These are phyloP conservation scores for Eumeta japonica DNA, from an alignment of 1,140 invertebrate species.

Conservation along the genomic window DNA sequence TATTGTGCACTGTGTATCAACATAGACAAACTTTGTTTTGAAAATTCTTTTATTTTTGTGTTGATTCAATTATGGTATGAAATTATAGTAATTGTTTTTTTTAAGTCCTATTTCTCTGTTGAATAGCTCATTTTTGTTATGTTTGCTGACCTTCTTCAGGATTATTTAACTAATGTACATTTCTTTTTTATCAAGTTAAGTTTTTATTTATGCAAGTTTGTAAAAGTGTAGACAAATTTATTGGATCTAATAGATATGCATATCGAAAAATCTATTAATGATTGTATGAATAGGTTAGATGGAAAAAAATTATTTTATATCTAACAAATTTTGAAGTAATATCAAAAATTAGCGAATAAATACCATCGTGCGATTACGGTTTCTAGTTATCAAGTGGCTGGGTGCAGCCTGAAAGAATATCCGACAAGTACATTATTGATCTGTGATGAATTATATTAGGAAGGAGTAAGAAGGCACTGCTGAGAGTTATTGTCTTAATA, in stretches of 20 bases:
- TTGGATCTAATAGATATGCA: constrained; percentile 37
- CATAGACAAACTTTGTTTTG: no score
- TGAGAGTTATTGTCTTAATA: constrained; percentile 23
- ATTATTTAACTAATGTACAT: constrained; percentile 37
- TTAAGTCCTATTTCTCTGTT: constrained; percentile 17
- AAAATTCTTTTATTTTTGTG: constrained; percentile 11
- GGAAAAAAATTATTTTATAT: neutral
- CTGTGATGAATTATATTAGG: constrained; percentile 51
- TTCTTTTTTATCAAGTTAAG: constrained; percentile 34
- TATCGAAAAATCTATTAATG: constrained; percentile 20
- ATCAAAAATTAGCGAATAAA: constrained; percentile 25
- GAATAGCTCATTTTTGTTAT: constrained; percentile 49
- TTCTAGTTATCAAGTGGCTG: constrained; percentile 39
- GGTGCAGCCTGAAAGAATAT: constrained; percentile 33
- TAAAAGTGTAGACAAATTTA: constrained; percentile 44
- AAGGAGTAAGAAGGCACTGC: constrained; percentile 30
- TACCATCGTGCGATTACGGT: no score
- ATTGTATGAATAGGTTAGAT: no score
- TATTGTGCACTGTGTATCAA: constrained; percentile 5
- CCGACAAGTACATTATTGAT: constrained; percentile 47
- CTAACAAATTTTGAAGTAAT: constrained; percentile 11
- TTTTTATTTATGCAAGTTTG: constrained; percentile 42
- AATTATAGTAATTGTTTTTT: constrained; percentile 39
- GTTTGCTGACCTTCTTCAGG: constrained; percentile 47
- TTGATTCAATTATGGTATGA: no score